Base-by-base conservation (phyloP, 1,140 invertebrate genomes). In the Heliconius himera region DNA sequence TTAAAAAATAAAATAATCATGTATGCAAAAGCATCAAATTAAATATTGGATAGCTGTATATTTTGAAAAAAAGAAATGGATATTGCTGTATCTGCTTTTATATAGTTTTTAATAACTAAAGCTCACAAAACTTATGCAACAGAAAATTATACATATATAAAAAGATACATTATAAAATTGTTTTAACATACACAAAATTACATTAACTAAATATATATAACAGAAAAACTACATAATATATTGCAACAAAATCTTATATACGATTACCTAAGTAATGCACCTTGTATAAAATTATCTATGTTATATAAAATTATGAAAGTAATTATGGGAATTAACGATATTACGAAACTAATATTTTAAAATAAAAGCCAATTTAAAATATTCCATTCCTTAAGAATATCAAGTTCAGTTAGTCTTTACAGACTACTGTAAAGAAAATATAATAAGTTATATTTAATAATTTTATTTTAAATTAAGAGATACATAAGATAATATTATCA, bases 151-250 rank as follows among this genome's bases (percentile, higher is more conserved):
- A 26, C 11, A 66, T 66, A 66, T 26, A 66, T 66, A 66, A 54
- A 20, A 54, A n/a, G 51, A 54, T 54, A 54, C 3, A 16, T 16
- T 46, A 46, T 16, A 46, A 46, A 46, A 46, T 46, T 46, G 13
- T 46, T 20, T 20, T 60, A 60, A 60, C n/a, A 60, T 60, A 60
- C 60, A 66, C 22, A 66, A 66, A 29, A 66, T 26, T 22, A 66
- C 22, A 29, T 26, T 66, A 66, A 16, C 60, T 66, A 66, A 4
- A 66, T 66, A 66, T 22, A 29, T 66, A 66, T 60, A 66, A 66
- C 60, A 66, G 41, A 46, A 66, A n/a, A 29, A 66, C 60, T 66
- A 66, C n/a, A 66, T 66, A 26, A 66, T 66, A 66, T 66, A 66
- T 66, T 66, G 60, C 60, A 66, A 66, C 22, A 66, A 26, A 29